Base-by-base conservation (phyloP, 92 coral and sea anemone genomes). In the Phenganax marumi region DNA sequence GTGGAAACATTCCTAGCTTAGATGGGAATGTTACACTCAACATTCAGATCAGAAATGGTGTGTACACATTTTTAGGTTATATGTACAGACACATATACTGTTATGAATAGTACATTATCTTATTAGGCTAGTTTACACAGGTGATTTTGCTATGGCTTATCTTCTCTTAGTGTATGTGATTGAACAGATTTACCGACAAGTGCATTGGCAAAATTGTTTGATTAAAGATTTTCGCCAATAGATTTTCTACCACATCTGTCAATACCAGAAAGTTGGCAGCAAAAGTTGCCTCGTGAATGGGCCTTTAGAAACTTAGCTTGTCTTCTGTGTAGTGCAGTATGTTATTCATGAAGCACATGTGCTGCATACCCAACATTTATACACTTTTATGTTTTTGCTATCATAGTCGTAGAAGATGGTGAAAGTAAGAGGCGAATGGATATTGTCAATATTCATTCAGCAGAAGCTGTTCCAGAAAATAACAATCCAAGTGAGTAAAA, bases 31-130 rank as follows among this genome's bases (percentile, higher is more conserved):
- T 78, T 21, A 78, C 73, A 14, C 52, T 78, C 11, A 78, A 78
- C 68, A 78, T 78, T 50, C 73, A 61, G 24, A 62, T 78, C 47
- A 78, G 23, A 22, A 62, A 78, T 78, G 83, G 83, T 78, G 63
- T 74, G 79, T n/a, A 18, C 25, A 26, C n/a, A 48, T 48, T 72
- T 12, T 12, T 13, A 46, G 13, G 25, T 12, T 6, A 52, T 72
- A 22, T 14, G 10, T 16, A 18, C 23, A 12, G 21, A 0, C 43
- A 5, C 43, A 33, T 33, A 33, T 33, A 33, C 43, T 33, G 2
- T 33, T 33, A 33, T 33, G 43, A 33, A 33, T 2, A 33, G 43
- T 56, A 56, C 63, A 56, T 2, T 56, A 70, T 70, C 46, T 70
- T 49, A 12, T 54, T 54, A 24, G 46, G 46, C 39, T 24, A 0